Base-by-base conservation (phyloP, 2,113 vertebrate species). In the Cinclus mexicanus region DNA sequence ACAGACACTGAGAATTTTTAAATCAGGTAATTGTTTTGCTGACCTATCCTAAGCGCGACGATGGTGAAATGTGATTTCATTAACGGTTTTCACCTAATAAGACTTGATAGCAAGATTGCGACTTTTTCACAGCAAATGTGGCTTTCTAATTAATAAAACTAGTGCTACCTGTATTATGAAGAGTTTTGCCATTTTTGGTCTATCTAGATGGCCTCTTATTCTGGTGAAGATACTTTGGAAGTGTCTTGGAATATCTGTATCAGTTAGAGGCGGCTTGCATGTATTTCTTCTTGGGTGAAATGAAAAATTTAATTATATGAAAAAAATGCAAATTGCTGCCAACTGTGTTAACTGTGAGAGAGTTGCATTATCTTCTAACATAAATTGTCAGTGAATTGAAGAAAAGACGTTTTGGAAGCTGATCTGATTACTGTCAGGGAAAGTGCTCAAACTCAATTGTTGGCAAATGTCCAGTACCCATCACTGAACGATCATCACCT, bases 381-480 rank as follows among this genome's bases (percentile, higher is more conserved):
- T 96, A 97, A 97, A 97, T 95, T 95, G 96, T 96, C 41, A 31
- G 93, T 75, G 92, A 96, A 85, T 92, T 93, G 91, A 89, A 89
- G 95, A 92, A 95, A 94, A 96, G 93, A 93, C 92, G 57, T 96
- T 97, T 97, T 95, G 72, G 92, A 96, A 97, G 93, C 94, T 96
- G 94, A 98, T 96, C 97, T 97, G 97, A 98, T 98, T 96, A 96
- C 95, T 91, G 78, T 97, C 91, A 85, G 80, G 39, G 42, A 91
- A 96, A 98, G 98, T 97, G 98, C 98, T 98, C 98, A 97, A 97
- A 95, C 98, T 98, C 98, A 98, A 98, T 97, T 80, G 91, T 98
- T 99, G 99, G 99, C 98, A 97, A 87, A 56, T 95, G 84, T 98
- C 99, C 99, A 99, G 97, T 97, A 95, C 96, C 98, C 98, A 97